phyloP scores from a whole-genome alignment of 2,797 vertebrate species.

The Sebastes nivosus region DNA sequence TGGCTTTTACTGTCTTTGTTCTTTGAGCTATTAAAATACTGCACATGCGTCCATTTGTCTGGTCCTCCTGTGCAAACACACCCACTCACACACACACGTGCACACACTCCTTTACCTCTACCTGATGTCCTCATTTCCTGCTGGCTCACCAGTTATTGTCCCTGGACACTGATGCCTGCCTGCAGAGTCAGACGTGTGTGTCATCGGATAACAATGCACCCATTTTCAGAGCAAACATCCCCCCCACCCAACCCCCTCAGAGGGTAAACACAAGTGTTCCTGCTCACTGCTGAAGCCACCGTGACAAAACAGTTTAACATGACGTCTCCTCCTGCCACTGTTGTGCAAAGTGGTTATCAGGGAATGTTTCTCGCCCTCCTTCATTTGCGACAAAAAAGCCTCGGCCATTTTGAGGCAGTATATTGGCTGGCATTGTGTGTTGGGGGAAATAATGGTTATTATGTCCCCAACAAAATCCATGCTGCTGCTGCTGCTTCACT shows the following conservation, averaged over 20 bases:
- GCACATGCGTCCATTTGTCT: neutral
- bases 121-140: constrained; percentile 41
- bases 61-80: constrained; percentile 11
- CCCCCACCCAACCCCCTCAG: neutral
- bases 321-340: constrained; percentile 40
- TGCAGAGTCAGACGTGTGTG: constrained; percentile 49
- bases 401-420: constrained; percentile 66
- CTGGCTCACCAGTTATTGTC: constrained; percentile 50
- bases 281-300: constrained; percentile 33
- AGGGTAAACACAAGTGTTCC: constrained; percentile 44
- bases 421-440: constrained; percentile 53
- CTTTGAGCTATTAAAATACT: neutral
- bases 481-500: constrained; percentile 21
- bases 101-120: constrained; percentile 1
- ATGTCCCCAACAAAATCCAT: constrained; percentile 59
- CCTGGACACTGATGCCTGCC: constrained; percentile 29
- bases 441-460: constrained; percentile 58
- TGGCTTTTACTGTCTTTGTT: neutral
- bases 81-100: neutral
- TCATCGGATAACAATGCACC: constrained; percentile 59
- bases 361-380: neutral
- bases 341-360: constrained; percentile 36
- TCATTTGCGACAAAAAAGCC: constrained; percentile 19
- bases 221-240: constrained; percentile 54
- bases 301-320: constrained; percentile 52